A percentile compares a stretch with the other conserved stretches of the same genome.
phyloP scores from a whole-genome alignment of 2,113 vertebrate genomes.

The Malurus melanocephalus region DNA sequence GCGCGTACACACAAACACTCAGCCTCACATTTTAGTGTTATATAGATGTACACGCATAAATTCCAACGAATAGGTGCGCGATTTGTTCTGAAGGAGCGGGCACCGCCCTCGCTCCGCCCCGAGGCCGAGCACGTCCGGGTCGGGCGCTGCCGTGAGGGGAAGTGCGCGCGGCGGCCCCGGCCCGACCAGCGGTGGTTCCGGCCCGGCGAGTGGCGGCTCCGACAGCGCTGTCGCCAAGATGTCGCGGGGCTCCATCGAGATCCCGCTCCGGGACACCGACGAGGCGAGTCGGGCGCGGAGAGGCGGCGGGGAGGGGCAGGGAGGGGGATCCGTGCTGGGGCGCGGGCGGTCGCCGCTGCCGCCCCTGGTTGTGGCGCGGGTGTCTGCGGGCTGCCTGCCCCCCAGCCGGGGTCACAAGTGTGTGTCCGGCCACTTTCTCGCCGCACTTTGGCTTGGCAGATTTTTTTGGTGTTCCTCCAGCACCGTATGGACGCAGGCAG shows the following conservation, averaged over 20 bases:
- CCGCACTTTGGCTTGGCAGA: rapidly evolving
- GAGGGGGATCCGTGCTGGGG: background rate
- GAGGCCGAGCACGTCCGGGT: conserved; percentile 37
- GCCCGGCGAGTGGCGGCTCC: background rate
- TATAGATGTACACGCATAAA: rapidly evolving
- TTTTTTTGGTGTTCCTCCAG: background rate
- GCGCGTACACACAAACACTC: rapidly evolving
- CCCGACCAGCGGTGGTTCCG: background rate
- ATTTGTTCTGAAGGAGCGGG: rapidly evolving
- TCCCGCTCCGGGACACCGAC: conserved; percentile 55
- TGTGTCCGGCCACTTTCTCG: rapidly evolving
- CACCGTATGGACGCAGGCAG: rapidly evolving
- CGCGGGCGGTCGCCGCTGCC: background rate
- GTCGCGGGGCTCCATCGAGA: conserved; percentile 59
- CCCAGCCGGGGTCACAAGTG: background rate
- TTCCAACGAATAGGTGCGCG: rapidly evolving
- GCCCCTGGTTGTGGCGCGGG: background rate
- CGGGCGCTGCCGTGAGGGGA: conserved; percentile 13
- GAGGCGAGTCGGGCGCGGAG: conserved; percentile 26
- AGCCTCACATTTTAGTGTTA: rapidly evolving
- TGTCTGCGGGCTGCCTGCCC: background rate
- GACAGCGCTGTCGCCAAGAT: background rate
- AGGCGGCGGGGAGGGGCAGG: background rate
- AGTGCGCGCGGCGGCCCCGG: background rate
- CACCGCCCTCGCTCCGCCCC: background rate